Evolutionary conservation across 2,888 invertebrate genomes (phyloP), one percentile per base, ranked within the genome.

Genomic region (Clivina fossor): DNA sequence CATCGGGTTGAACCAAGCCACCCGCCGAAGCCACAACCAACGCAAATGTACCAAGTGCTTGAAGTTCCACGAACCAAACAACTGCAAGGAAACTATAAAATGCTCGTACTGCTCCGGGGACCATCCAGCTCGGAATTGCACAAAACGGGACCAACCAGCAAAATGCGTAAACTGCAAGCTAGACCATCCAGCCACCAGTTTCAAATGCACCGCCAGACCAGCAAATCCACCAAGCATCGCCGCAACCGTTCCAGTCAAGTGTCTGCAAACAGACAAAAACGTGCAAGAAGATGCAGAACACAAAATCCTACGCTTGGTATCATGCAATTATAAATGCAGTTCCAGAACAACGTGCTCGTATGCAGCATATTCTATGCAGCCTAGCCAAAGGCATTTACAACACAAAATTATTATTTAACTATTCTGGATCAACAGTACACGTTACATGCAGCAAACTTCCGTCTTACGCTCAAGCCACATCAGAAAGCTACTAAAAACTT

Each of bases 41-140:
- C 18, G 15, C 33, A 19, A 46, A n/a, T 46, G 46, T 20, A 19
- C 2, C 32, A 28, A n/a, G 4, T 46, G 46, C 16, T 3, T 15
- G 18, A 11, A 16, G 3, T 46, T 32, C 18, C 32, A 46, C 8
- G n/a, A n/a, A n/a, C n/a, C n/a, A n/a, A n/a, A n/a, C n/a, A n/a
- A n/a, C n/a, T n/a, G n/a, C n/a, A 16, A 8, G 4, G 18, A 37
- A 8, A 3, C 37, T 4, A n/a, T 37, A n/a, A 19, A 5, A 4
- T 37, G 37, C 37, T 19, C 18, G 4, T 4, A 9, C 7, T 37
- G 37, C 37, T 4, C 37, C n/a, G 37, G 37, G 5, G 8, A 16
- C 4, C 37, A 37, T 37, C 37, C 15, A 7, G 37, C 15, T 7
- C 4, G 18, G 16, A 26, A 26, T 4, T 37, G 37, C 16, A 11